Percentiles rank a stretch among this genome's conserved stretches.
phyloP scores from a whole-genome alignment of 2,888 invertebrate genomes.

The Ectemnius continuus region DNA sequence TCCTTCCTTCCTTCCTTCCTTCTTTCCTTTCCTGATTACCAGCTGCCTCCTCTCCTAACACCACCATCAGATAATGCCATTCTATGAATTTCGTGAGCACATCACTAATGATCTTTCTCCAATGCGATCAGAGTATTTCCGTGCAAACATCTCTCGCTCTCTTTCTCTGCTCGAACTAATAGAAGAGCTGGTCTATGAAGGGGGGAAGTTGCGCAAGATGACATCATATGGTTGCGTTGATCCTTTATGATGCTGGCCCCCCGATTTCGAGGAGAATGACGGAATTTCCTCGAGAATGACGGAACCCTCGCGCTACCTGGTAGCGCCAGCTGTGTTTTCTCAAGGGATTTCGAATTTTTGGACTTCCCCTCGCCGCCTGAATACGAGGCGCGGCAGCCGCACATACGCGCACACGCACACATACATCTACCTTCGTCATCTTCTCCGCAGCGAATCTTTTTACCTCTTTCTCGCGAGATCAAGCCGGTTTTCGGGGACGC shows the following conservation, averaged over 20 bases:
- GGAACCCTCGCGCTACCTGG: constrained; percentile 56
- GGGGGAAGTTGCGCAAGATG: constrained; percentile 31
- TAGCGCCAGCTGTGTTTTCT: constrained; percentile 73
- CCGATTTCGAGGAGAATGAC: constrained; percentile 46
- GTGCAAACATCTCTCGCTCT: too few relatives aligned
- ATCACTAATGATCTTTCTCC: too few relatives aligned
- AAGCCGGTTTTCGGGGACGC: constrained; percentile 43
- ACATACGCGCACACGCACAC: too few relatives aligned
- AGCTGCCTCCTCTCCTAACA: constrained; percentile 16
- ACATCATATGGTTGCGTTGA: constrained; percentile 24
- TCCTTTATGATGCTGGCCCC: not conserved
- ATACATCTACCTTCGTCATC: constrained; percentile 8
- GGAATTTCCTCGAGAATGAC: constrained; percentile 53
- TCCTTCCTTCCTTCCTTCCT: constrained; percentile 13
- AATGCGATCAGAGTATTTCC: too few relatives aligned
- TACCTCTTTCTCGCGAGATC: constrained; percentile 36
- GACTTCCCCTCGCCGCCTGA: constrained; percentile 39
- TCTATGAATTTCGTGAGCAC: not conserved
- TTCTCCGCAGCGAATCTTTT: constrained; percentile 17
- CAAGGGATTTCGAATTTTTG: constrained; percentile 70
- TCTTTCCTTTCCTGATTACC: constrained; percentile 14
- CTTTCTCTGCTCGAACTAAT: too few relatives aligned
- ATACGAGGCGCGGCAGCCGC: not conserved
- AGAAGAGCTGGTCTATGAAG: too few relatives aligned
- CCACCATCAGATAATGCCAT: constrained; percentile 12